Evolutionary conservation across 2,888 invertebrate species (phyloP), one percentile per base, ranked within the genome.

Genomic region (Cactoblastis cactorum): DNA sequence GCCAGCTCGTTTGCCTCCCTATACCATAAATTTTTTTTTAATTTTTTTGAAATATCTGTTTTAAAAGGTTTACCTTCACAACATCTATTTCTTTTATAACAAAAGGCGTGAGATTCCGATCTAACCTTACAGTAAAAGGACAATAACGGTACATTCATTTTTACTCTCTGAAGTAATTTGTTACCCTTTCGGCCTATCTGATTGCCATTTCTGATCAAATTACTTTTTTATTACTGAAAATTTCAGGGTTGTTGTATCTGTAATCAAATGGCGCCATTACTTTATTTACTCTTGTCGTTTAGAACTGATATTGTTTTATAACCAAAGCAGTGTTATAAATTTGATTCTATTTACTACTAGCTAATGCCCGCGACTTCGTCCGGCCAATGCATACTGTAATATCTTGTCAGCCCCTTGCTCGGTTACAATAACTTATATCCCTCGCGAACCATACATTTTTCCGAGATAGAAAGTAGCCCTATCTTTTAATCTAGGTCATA

Each of bases 201-300:
- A 43, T 43, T 43, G 43, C 28, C 28, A 43, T 43, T 39, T 43
- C 28, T 43, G 8, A 32, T 28, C 24, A 43, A 43, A 43, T 43
- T 28, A 32, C 28, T 4, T 17, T 43, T 43, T 28, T 43, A 28
- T 28, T 15, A 17, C 15, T 24, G 15, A 17, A 28, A 15, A 43
- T 32, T 43, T 43, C 24, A 14, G 41, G 43, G 28, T 8, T 32
- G 4, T n/a, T 28, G 24, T 43, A 24, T 43, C 38, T 38, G 11
- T 18, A 18, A 38, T 38, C 38, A 18, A 19, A 38, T 11, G 38
- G 18, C 11, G 3, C 11, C 11, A 3, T 38, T 4, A 15, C 11
- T 18, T 19, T 38, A 11, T 49, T 38, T 32, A 14, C 28, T 28
- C 28, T 22, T 6, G 8, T 8, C 28, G 28, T 28, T 28, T 4